Percentiles rank a stretch among this genome's conserved stretches.
Conservation (phyloP, 2,888 invertebrate genomes). For the Pogonocherus hispidulus region DNA sequence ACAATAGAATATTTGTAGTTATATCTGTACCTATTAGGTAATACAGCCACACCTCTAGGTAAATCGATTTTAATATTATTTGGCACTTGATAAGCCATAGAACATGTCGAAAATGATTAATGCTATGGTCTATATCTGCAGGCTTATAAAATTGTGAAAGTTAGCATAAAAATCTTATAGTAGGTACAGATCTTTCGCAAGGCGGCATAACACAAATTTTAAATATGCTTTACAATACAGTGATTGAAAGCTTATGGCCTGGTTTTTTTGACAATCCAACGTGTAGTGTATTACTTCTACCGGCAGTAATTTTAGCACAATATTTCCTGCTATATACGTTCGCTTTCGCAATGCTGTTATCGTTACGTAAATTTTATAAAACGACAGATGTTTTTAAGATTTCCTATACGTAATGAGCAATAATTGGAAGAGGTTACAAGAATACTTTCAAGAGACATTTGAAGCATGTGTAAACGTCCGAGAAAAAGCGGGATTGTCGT, state of each 20-base stretch:
- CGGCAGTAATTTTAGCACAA: not conserved
- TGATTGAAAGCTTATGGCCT: slow-evolving; percentile 26
- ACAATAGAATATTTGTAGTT: not conserved
- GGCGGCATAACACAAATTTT: not conserved
- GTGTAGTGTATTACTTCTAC: not conserved
- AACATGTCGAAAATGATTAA: slow-evolving; percentile 25
- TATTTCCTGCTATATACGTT: not conserved
- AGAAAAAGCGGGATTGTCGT: too few relatives aligned
- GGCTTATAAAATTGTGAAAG: slow-evolving; percentile 26
- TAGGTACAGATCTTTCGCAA: slow-evolving; percentile 21
- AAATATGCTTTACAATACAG: not conserved
- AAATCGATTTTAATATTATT: not conserved
- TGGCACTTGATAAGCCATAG: not conserved
- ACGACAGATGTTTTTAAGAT: not conserved
- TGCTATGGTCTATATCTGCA: not conserved
- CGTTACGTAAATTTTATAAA: slow-evolving; percentile 1
- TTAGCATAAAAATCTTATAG: slow-evolving; percentile 4
- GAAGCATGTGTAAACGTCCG: not conserved
- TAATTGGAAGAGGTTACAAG: not conserved
- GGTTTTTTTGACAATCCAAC: not conserved
- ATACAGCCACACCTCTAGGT: not conserved
- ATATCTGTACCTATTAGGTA: not conserved
- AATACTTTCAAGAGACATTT: not conserved
- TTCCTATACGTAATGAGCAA: not conserved
- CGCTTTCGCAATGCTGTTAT: not conserved